Base-by-base conservation (phyloP, 1,140 invertebrate species). In the Leptinotarsa defecta region DNA sequence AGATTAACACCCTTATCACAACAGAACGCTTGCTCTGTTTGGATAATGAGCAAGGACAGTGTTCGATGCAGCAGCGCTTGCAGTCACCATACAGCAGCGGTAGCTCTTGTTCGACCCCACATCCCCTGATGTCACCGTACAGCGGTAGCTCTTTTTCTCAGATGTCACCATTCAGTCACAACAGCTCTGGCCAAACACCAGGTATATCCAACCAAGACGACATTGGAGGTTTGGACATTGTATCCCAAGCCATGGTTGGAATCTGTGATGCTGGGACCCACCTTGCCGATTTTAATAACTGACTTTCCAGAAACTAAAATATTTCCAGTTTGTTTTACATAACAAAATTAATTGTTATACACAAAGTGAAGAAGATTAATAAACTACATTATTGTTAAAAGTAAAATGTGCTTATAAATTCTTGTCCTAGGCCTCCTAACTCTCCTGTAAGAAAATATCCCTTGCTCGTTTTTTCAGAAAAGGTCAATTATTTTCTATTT, bases 331-430 rank as follows among this genome's bases (percentile, higher is more conserved):
- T 57, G 52, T 57, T 57, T 57, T 57, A 57, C 52, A 57, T 57
- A 17, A n/a, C 13, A 57, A 57, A 57, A 57, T 17, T 57, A 57
- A 57, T n/a, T 57, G 52, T 57, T 57, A 57, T 57, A 57, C 13
- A 57, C 52, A 57, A 57, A 17, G 52, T 57, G 52, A 57, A 57
- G 13, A 57, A 57, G n/a, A 57, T 57, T 57, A 57, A 57, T 57
- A 57, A 57, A 57, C 52, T 57, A 57, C 52, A 57, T 57, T 57
- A 57, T 17, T 57, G 52, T 57, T 57, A 17, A 57, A 57, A 57
- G 52, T 57, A 57, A 57, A 57, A 57, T 57, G 52, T 57, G 52
- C n/a, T 57, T 57, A 57, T 57, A 57, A 57, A 57, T 57, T 57
- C n/a, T n/a, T 13, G 52, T 57, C 52, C 52, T 57, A 57, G 52